phyloP scores from a whole-genome alignment of 2,797 vertebrate genomes.

The Florisuga fusca region DNA sequence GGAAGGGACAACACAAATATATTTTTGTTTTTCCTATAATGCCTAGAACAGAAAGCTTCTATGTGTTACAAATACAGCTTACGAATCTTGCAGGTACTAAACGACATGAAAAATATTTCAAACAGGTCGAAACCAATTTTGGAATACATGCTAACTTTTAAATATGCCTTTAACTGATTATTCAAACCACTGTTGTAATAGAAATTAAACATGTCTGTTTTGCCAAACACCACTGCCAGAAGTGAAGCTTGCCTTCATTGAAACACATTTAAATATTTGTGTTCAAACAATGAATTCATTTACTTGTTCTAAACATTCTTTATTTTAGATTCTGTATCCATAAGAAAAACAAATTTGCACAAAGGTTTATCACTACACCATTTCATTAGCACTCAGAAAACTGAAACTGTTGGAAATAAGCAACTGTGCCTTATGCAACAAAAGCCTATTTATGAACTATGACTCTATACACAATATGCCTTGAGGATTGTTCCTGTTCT shows the following conservation, averaged over 20 bases:
- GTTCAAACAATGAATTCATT: conserved; percentile 24
- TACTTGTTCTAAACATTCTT: conserved; percentile 32
- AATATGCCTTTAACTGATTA: conserved; percentile 7
- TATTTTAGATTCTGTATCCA: conserved; percentile 22
- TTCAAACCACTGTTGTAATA: neutral
- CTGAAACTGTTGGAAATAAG: neutral
- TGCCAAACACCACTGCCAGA: conserved; percentile 35
- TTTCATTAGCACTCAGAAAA: conserved; percentile 34
- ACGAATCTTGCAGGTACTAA: neutral
- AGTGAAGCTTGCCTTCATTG: conserved; percentile 6
- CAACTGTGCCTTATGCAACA: neutral
- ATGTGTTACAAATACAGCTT: neutral
- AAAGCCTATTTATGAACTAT: conserved; percentile 8
- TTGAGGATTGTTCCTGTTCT: neutral
- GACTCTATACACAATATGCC: neutral
- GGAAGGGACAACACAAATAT: neutral
- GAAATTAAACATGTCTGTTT: neutral
- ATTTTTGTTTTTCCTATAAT: neutral
- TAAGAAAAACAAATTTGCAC: conserved; percentile 29
- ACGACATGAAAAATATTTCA: neutral
- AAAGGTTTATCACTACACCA: conserved; percentile 14
- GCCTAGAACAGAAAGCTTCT: neutral
- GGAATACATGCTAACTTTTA: conserved; percentile 11
- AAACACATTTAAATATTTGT: conserved; percentile 39
- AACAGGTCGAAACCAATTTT: conserved; percentile 3